Evolutionary conservation across 2,888 invertebrate species (phyloP).

Genomic region (Rotaria sp.): DNA sequence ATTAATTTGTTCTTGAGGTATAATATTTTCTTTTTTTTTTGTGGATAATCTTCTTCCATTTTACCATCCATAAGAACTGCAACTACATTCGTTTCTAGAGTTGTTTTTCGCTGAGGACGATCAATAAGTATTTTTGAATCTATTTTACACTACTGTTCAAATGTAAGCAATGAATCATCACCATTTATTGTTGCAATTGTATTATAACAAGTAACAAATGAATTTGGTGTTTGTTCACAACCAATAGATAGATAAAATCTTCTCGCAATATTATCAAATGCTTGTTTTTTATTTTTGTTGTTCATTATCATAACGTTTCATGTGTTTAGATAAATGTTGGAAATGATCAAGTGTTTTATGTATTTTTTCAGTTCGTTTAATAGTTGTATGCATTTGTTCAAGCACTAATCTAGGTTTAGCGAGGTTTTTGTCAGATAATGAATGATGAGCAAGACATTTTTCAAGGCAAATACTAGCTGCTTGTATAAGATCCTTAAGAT

Average conservation of each 20-base stretch:
- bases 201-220: background rate
- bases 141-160: background rate
- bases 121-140: background rate
- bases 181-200: slow-evolving; percentile 13
- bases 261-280: background rate
- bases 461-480: background rate
- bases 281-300: background rate
- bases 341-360: background rate
- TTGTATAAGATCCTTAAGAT: background rate
- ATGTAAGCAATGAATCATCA: background rate
- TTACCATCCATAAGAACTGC: background rate
- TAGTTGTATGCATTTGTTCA: slow-evolving; percentile 9
- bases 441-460: background rate
- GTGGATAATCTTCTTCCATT: background rate
- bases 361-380: background rate
- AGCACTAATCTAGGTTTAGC: background rate
- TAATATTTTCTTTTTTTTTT: slow-evolving; percentile 7
- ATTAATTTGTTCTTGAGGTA: background rate
- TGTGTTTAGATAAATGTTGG: slow-evolving; percentile 16
- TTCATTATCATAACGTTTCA: background rate
- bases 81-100: background rate
- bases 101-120: background rate
- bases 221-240: slow-evolving; percentile 1
- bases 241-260: background rate
- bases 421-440: background rate